phyloP scores from a whole-genome alignment of 2,797 vertebrate species.

The Borostomias antarcticus region DNA sequence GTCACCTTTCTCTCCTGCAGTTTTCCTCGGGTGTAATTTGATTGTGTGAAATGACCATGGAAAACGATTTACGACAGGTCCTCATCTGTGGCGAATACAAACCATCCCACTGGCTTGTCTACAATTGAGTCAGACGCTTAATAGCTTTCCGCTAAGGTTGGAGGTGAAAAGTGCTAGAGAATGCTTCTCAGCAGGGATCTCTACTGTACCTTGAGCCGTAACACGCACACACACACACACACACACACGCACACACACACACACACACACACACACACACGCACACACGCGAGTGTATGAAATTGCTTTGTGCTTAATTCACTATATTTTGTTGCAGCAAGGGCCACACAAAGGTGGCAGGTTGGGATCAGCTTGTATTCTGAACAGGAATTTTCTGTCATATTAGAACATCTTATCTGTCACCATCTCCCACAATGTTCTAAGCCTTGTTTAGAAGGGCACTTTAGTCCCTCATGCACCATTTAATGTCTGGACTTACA shows the following conservation, averaged over 20 bases:
- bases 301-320: constrained; percentile 12
- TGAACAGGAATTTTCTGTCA: not conserved
- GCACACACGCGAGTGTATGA: constrained; percentile 9
- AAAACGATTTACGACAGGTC: constrained; percentile 57
- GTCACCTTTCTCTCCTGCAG: constrained; percentile 21
- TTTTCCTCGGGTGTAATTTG: constrained; percentile 50
- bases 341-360: not conserved
- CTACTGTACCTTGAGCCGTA: too few species aligned
- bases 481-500: too few species aligned
- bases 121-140: constrained; percentile 45
- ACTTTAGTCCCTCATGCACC: not conserved
- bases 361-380: constrained; percentile 1
- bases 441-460: not conserved
- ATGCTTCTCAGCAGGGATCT: not conserved
- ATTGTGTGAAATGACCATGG: constrained; percentile 65
- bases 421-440: not conserved
- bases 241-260: not conserved
- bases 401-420: not conserved
- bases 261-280: not conserved
- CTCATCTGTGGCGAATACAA: constrained; percentile 54
- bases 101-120: constrained; percentile 52
- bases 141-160: constrained; percentile 45
- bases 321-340: not conserved
- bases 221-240: not conserved
- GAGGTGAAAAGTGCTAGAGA: constrained; percentile 24